phyloP scores from a whole-genome alignment of 1,140 invertebrate species.

The Choristoneura fumiferana region DNA sequence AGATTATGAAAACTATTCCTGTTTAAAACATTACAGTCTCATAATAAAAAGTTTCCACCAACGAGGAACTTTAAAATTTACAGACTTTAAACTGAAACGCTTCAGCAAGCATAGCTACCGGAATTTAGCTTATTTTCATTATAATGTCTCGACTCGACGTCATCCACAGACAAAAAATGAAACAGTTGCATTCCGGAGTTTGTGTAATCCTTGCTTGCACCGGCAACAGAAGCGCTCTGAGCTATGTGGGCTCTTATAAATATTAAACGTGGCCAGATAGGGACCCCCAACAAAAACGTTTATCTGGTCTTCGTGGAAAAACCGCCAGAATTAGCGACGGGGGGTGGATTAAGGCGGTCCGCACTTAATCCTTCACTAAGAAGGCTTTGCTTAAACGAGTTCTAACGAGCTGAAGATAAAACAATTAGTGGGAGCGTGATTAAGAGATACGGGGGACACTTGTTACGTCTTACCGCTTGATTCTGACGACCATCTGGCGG shows the following conservation, averaged over 20 bases:
- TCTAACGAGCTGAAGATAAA: constrained; percentile 78
- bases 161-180: constrained; percentile 46
- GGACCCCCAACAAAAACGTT: constrained; percentile 69
- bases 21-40: too few species aligned
- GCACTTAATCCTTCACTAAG: constrained; percentile 77
- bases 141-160: constrained; percentile 36
- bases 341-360: constrained; percentile 74
- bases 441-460: constrained; percentile 76
- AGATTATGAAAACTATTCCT: too few species aligned
- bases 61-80: too few species aligned
- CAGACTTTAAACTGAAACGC: neutral
- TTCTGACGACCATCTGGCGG: constrained; percentile 32
- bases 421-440: constrained; percentile 75
- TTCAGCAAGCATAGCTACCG: constrained; percentile 6
- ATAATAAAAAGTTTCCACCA: too few species aligned
- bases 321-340: constrained; percentile 74
- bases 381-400: constrained; percentile 78
- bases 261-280: constrained; percentile 60
- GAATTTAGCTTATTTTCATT: constrained; percentile 37
- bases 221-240: constrained; percentile 55
- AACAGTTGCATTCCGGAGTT: constrained; percentile 46
- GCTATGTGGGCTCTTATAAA: constrained; percentile 68
- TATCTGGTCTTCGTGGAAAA: constrained; percentile 74
- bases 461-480: constrained; percentile 69
- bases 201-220: constrained; percentile 57